phyloP scores from a whole-genome alignment of 2,797 vertebrate species.

The Eurystomus glaucurus region DNA sequence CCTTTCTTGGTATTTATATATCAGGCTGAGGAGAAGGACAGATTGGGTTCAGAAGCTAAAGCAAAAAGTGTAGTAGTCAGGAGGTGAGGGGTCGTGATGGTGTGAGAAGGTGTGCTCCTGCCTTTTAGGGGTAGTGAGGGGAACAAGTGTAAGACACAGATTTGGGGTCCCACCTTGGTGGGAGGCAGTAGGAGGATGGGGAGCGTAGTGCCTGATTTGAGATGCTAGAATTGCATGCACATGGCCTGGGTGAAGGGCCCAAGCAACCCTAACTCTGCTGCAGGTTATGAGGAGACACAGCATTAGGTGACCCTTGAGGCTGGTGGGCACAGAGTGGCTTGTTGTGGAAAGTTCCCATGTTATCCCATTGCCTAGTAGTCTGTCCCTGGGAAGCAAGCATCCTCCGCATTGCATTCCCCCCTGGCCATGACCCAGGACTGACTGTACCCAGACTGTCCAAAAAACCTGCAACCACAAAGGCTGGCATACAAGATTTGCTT shows the following conservation, averaged over 20 bases:
- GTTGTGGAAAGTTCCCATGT: neutral
- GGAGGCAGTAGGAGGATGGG: neutral
- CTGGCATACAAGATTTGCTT: neutral
- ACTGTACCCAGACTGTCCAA: neutral
- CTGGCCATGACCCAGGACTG: fast-evolving
- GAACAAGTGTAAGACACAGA: neutral
- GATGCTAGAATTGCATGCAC: neutral
- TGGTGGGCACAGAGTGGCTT: neutral
- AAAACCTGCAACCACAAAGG: neutral
- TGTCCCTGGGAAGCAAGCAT: fast-evolving
- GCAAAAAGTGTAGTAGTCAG: neutral
- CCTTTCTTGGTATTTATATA: neutral
- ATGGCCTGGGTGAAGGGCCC: neutral
- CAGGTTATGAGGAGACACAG: neutral
- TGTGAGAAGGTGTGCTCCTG: neutral
- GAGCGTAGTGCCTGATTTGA: neutral
- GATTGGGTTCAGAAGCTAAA: neutral
- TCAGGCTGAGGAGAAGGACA: neutral
- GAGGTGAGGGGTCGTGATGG: neutral
- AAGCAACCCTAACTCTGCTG: neutral
- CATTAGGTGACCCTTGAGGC: neutral
- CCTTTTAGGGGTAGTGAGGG: neutral
- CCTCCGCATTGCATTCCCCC: neutral
- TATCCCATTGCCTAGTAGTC: fast-evolving
- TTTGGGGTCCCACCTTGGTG: neutral